These are phyloP conservation scores for Neodiprion virginianus DNA, from an alignment of 1,140 invertebrate genomes.

Conservation along the genomic window DNA sequence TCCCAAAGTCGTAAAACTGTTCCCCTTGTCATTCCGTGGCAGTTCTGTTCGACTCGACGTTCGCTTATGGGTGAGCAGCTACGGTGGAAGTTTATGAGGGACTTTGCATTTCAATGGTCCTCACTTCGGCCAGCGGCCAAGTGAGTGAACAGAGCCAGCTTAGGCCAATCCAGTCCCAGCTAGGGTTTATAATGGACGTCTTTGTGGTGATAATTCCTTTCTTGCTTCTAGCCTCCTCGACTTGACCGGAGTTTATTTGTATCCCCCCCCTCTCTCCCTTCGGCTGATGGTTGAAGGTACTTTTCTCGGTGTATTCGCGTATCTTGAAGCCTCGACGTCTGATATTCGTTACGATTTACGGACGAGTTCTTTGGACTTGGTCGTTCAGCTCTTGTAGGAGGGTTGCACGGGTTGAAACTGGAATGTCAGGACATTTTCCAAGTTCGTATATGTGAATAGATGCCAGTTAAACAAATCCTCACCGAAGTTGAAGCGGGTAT, in stretches of 20 bases:
- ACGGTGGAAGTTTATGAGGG: slow-evolving; percentile 32
- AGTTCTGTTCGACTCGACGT: background rate
- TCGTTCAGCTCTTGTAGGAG: background rate
- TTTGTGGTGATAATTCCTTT: slow-evolving; percentile 30
- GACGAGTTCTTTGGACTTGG: background rate
- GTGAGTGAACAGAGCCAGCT: slow-evolving; percentile 2
- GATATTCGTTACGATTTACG: background rate
- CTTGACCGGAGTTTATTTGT: background rate
- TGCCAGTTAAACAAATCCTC: background rate
- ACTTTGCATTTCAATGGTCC: slow-evolving; percentile 32
- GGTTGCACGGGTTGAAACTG: background rate
- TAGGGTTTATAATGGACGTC: slow-evolving; percentile 21
- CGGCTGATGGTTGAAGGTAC: background rate
- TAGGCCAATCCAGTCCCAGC: too few species aligned
- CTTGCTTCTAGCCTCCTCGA: slow-evolving; percentile 16
- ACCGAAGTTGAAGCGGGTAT: background rate
- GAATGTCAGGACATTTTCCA: too few species aligned
- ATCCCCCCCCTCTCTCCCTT: background rate
- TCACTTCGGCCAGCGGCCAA: slow-evolving; percentile 14
- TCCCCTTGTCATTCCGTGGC: slow-evolving; percentile 13
- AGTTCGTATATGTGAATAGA: background rate
- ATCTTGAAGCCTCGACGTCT: background rate
- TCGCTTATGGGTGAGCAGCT: slow-evolving; percentile 29
- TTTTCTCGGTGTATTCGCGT: background rate
- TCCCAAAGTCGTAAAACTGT: slow-evolving; percentile 27